phyloP scores from a whole-genome alignment of 1,140 invertebrate genomes.

The Andricus grossulariae region DNA sequence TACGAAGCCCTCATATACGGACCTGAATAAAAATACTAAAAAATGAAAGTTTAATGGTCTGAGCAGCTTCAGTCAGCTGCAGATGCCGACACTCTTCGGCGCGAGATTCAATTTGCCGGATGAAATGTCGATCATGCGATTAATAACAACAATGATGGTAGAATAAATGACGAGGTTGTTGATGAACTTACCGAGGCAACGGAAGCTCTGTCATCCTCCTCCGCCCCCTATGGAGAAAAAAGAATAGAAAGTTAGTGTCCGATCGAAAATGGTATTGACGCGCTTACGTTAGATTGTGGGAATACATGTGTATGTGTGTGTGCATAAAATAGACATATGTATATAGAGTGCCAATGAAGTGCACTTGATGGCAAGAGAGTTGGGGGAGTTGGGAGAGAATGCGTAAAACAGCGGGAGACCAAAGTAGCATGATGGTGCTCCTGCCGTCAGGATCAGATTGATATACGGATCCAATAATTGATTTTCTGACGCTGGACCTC shows the following conservation, averaged over 20 bases:
- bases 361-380: slow-evolving; percentile 43
- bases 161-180: slow-evolving; percentile 30
- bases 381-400: slow-evolving; percentile 56
- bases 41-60: too few species aligned
- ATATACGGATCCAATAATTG: slow-evolving; percentile 73
- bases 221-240: slow-evolving; percentile 79
- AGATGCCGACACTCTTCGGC: slow-evolving; percentile 1
- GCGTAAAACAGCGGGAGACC: slow-evolving; percentile 68
- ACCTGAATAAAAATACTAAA: too few species aligned
- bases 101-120: slow-evolving; percentile 39
- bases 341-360: slow-evolving; percentile 43
- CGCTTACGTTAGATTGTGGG: slow-evolving; percentile 39
- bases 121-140: slow-evolving; percentile 34
- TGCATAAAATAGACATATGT: slow-evolving; percentile 40
- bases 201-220: slow-evolving; percentile 84
- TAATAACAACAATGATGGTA: slow-evolving; percentile 44
- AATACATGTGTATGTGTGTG: slow-evolving; percentile 40
- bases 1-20: too few species aligned
- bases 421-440: slow-evolving; percentile 61
- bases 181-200: slow-evolving; percentile 80
- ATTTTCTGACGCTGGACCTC: slow-evolving; percentile 64
- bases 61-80: neutral
- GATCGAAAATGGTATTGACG: slow-evolving; percentile 49
- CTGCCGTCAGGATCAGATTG: slow-evolving; percentile 63
- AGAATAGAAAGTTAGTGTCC: slow-evolving; percentile 57